These are phyloP conservation scores for Pipistrellus kuhlii DNA, from an alignment of 2,797 vertebrate species.

Conservation along the genomic window DNA sequence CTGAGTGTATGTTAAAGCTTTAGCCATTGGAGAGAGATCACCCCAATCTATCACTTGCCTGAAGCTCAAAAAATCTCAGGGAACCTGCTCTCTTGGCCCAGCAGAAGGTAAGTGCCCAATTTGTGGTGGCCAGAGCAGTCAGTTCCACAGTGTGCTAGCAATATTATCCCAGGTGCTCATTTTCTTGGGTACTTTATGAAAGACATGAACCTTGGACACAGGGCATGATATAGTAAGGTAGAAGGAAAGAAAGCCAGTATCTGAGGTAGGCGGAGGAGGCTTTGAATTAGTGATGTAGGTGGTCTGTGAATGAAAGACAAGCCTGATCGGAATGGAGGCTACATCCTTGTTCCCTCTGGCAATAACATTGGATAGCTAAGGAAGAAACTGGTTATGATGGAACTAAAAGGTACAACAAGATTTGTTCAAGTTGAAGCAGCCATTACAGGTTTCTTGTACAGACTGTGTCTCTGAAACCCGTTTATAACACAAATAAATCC, in stretches of 20 bases:
- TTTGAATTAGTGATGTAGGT: not conserved
- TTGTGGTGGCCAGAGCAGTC: not conserved
- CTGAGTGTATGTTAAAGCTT: not conserved
- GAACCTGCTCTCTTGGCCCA: not conserved
- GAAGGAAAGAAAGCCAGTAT: not conserved
- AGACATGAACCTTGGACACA: not conserved
- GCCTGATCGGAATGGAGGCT: not conserved
- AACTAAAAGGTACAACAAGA: not conserved
- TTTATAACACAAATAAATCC: slow-evolving; percentile 15
- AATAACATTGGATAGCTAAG: not conserved
- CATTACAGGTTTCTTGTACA: not conserved
- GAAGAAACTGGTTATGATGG: not conserved
- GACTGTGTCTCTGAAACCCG: not conserved
- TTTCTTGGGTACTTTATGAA: slow-evolving; percentile 8
- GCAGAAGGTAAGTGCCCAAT: not conserved
- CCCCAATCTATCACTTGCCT: not conserved
- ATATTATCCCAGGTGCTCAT: not conserved
- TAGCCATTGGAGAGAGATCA: not conserved
- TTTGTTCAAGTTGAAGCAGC: not conserved
- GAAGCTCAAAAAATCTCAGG: not conserved
- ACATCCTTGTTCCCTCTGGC: not conserved
- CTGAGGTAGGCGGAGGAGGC: not conserved
- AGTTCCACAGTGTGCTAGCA: not conserved
- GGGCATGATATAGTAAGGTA: not conserved
- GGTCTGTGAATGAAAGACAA: not conserved